Evolutionary conservation across 1,140 invertebrate species (phyloP).

Genomic region (Neodiprion pinetum): DNA sequence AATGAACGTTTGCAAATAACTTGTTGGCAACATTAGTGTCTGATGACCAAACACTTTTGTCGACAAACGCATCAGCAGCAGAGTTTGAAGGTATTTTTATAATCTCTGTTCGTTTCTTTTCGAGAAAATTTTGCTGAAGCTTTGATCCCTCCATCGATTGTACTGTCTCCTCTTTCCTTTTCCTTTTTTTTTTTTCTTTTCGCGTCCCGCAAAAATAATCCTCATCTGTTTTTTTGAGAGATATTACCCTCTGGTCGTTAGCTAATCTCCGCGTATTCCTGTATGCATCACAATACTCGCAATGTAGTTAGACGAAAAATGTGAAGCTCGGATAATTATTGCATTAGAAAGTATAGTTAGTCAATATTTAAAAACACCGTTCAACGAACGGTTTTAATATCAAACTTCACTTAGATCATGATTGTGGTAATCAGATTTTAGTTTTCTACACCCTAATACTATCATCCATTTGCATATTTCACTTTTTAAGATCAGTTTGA

Average conservation of each 20-base stretch:
- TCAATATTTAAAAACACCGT: too few species aligned
- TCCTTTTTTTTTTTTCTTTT: background rate
- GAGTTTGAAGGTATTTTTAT: background rate
- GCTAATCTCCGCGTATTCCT: background rate
- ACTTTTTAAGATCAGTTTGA: too few species aligned
- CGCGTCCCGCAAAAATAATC: background rate
- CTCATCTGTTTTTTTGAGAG: background rate
- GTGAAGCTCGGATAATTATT: too few species aligned
- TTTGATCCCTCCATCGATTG: background rate
- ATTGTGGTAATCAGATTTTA: too few species aligned
- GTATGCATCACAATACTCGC: background rate
- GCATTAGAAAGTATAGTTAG: too few species aligned
- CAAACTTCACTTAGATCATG: too few species aligned
- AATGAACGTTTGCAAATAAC: slow-evolving; percentile 26
- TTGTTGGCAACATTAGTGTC: slow-evolving; percentile 21
- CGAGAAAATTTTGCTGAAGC: too few species aligned
- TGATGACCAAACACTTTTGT: slow-evolving; percentile 21
- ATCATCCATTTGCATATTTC: too few species aligned
- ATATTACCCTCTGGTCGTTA: background rate
- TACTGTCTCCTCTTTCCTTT: background rate
- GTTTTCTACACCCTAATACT: too few species aligned
- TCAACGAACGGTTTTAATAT: too few species aligned
- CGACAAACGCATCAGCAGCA: background rate
- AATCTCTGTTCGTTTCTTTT: too few species aligned
- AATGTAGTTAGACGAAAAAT: too few species aligned